Evolutionary conservation across 2,113 vertebrate genomes (phyloP).

Genomic region (Amazona guildingii): DNA sequence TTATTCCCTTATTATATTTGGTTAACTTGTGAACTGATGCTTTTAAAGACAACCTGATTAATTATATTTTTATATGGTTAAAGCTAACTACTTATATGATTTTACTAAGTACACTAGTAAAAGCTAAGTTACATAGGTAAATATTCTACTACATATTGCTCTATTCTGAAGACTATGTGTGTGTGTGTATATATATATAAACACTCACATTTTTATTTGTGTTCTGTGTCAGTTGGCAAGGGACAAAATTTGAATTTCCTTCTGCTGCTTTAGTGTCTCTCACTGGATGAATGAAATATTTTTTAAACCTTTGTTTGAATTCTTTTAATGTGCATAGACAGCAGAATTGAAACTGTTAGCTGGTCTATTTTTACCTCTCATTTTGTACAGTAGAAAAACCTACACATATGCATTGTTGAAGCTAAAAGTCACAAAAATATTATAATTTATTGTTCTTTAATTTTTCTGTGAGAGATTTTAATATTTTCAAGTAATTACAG

Average conservation of each 20-base stretch:
- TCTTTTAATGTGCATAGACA: not conserved
- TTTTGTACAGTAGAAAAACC: not conserved
- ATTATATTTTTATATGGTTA: not conserved
- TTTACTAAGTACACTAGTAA: not conserved
- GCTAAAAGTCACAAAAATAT: not conserved
- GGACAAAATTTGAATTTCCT: not conserved
- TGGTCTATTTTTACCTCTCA: not conserved
- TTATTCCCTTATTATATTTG: not conserved
- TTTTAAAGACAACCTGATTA: not conserved
- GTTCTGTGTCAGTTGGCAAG: not conserved
- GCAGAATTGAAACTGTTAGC: not conserved
- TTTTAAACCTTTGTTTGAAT: not conserved
- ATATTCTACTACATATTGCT: not conserved
- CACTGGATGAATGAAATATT: not conserved
- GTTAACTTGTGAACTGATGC: not conserved
- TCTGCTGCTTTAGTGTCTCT: not conserved
- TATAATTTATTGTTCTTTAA: not conserved
- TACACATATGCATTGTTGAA: not conserved
- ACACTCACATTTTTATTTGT: not conserved
- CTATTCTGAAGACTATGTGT: not conserved
- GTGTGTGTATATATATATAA: not conserved
- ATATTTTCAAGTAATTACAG: not conserved
- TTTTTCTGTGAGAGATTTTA: not conserved
- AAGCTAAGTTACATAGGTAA: not conserved
- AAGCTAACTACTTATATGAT: not conserved